These are phyloP conservation scores for Cyanoderma ruficeps DNA, from an alignment of 2,113 vertebrate genomes.

Conservation along the genomic window DNA sequence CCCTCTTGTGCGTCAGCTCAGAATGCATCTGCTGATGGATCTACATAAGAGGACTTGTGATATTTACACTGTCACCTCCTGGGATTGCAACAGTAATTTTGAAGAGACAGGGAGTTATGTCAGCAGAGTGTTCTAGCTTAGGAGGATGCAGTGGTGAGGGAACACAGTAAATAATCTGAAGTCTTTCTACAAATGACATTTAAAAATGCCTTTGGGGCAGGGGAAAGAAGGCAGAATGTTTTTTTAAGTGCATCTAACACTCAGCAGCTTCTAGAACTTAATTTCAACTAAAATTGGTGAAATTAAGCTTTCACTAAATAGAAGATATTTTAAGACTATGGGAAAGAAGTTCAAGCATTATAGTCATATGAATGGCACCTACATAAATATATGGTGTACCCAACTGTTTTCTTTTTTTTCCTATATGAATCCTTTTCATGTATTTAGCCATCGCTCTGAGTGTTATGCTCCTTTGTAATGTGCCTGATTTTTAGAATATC, in stretches of 20 bases:
- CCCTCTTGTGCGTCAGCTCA: background rate
- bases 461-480: background rate
- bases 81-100: constrained; percentile 13
- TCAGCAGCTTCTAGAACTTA: background rate
- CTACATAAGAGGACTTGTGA: constrained; percentile 4
- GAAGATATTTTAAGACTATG: background rate
- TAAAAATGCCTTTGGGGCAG: background rate
- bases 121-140: background rate
- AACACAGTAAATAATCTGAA: constrained; percentile 13
- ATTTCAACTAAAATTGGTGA: background rate
- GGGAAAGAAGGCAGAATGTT: background rate
- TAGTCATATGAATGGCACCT: background rate
- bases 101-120: background rate
- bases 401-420: background rate
- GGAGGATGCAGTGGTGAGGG: background rate
- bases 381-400: background rate
- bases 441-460: background rate
- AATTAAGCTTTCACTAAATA: background rate
- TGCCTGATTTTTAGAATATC: background rate
- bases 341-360: background rate
- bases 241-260: background rate
- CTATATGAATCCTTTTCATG: background rate
- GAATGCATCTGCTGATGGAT: constrained; percentile 31
- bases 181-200: background rate
- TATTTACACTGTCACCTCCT: background rate